Percentiles rank a stretch among this genome's conserved stretches.
Evolutionary conservation across 2,113 vertebrate genomes (phyloP).

Genomic region (Peromyscus leucopus): DNA sequence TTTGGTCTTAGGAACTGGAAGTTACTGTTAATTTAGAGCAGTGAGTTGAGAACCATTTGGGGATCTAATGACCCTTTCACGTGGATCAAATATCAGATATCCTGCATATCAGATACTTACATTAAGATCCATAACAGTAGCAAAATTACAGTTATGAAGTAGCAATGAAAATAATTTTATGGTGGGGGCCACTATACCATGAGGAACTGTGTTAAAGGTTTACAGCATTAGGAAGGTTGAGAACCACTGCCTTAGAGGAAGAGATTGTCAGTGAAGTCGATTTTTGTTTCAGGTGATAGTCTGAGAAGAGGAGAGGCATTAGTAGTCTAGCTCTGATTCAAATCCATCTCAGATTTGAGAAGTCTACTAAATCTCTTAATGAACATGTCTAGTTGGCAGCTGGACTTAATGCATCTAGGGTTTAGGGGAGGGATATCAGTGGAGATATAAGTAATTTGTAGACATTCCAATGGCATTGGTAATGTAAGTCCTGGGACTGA

Average conservation of each 20-base stretch:
- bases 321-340: not conserved
- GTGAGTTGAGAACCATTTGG: not conserved
- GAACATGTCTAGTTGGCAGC: not conserved
- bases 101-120: not conserved
- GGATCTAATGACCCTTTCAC: not conserved
- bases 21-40: not conserved
- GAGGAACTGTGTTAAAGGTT: not conserved
- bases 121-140: not conserved
- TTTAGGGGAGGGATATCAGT: not conserved
- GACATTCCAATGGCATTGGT: not conserved
- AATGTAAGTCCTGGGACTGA: not conserved
- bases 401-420: not conserved
- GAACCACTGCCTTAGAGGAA: not conserved
- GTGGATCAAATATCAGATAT: not conserved
- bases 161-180: not conserved
- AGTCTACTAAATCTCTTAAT: not conserved
- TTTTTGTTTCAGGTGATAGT: not conserved
- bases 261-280: not conserved
- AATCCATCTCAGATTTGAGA: not conserved
- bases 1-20: not conserved
- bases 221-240: not conserved
- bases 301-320: rapidly evolving
- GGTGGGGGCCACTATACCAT: not conserved
- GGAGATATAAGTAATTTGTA: not conserved
- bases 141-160: not conserved